phyloP scores from a whole-genome alignment of 1,140 invertebrate genomes.

The Drosophila lowei region DNA sequence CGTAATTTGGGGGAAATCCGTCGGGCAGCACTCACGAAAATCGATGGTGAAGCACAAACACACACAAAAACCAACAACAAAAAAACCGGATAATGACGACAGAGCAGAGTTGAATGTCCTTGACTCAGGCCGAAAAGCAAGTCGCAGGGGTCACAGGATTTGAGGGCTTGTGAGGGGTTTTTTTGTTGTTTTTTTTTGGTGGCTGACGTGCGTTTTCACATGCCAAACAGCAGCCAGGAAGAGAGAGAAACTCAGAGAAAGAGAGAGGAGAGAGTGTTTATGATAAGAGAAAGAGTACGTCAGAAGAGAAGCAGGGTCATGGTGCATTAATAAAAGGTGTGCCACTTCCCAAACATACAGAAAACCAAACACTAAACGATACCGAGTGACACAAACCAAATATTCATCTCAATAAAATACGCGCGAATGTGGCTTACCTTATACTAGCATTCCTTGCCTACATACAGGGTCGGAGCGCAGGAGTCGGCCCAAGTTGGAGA shows the following conservation, averaged over 20 bases:
- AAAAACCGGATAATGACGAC: constrained; percentile 38
- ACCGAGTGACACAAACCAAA: too few relatives aligned
- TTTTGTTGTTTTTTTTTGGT: not conserved
- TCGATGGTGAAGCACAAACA: not conserved
- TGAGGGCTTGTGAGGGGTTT: constrained; percentile 18
- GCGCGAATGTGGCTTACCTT: too few relatives aligned
- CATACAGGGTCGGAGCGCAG: not conserved
- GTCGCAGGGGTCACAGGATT: constrained; percentile 32
- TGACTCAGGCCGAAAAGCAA: constrained; percentile 48
- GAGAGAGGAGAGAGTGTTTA: constrained; percentile 5
- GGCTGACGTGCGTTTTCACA: constrained; percentile 59
- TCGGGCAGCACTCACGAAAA: not conserved
- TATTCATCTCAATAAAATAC: too few relatives aligned
- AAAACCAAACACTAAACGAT: too few relatives aligned
- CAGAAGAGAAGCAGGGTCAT: constrained; percentile 8
- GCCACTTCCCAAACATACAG: too few relatives aligned
- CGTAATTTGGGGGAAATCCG: too few relatives aligned
- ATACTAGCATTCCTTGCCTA: too few relatives aligned
- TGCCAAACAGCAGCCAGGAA: constrained; percentile 8
- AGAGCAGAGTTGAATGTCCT: constrained; percentile 62
- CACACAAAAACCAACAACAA: constrained; percentile 21
- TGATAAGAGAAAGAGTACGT: not conserved
- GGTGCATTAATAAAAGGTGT: not conserved
- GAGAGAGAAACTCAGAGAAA: constrained; percentile 6
- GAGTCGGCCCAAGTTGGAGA: constrained; percentile 3